Conservation (phyloP, 2,797 vertebrate genomes). For the Ara ararauna region DNA sequence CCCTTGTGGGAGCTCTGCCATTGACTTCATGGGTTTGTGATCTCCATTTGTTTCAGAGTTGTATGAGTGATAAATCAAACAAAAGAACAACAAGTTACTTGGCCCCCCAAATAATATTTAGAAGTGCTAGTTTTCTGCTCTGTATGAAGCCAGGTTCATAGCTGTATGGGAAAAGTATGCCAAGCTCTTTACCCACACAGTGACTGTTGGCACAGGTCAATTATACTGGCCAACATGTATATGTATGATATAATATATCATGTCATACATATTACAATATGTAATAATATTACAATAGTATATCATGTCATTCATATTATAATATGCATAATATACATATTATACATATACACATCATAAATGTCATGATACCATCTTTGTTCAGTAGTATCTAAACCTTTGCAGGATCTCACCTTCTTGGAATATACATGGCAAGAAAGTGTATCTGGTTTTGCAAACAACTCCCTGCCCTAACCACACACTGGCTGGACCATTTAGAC, state of each 20-base stretch:
- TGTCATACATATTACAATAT: neutral
- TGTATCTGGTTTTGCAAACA: neutral
- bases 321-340: neutral
- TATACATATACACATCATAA: neutral
- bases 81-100: slow-evolving; percentile 29
- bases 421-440: neutral
- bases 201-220: rapidly evolving
- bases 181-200: neutral
- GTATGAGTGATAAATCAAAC: slow-evolving; percentile 16
- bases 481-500: neutral
- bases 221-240: neutral
- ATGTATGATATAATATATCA: neutral
- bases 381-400: neutral
- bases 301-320: neutral
- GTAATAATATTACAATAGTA: neutral
- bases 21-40: neutral
- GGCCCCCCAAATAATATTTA: neutral
- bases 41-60: neutral
- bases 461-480: neutral
- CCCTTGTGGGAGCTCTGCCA: neutral
- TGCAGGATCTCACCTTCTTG: neutral
- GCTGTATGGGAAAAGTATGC: neutral
- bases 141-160: neutral
- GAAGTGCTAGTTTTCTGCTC: neutral
- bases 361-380: neutral